Percentiles rank a stretch among this genome's conserved stretches.
Evolutionary conservation across 2,797 vertebrate genomes (phyloP).

Genomic region (Pangasius krempfi): DNA sequence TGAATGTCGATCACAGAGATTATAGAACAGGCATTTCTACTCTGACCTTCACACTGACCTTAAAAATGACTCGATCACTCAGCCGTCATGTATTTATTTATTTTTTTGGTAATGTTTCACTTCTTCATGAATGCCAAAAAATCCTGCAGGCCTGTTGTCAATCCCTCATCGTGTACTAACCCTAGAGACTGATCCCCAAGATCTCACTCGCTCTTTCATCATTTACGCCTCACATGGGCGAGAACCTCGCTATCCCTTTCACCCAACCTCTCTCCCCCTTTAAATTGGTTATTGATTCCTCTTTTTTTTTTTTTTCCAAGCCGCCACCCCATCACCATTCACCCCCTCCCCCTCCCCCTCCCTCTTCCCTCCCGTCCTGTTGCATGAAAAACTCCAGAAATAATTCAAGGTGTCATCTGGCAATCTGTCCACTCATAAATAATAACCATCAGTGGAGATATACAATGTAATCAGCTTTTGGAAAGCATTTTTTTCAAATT

Average conservation of each 20-base stretch:
- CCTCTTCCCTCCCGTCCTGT: constrained; percentile 53
- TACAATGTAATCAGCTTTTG: constrained; percentile 67
- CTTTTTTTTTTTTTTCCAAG: constrained; percentile 54
- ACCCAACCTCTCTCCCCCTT: constrained; percentile 61
- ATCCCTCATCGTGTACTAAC: not conserved
- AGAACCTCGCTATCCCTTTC: constrained; percentile 43
- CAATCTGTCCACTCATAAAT: constrained; percentile 61
- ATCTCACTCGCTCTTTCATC: constrained; percentile 39
- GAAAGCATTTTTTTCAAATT: constrained; percentile 67
- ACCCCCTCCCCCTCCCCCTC: constrained; percentile 12
- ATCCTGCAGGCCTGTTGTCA: not conserved
- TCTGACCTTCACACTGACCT: not conserved
- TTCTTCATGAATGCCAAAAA: not conserved
- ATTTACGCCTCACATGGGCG: constrained; percentile 28
- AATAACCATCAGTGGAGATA: constrained; percentile 67
- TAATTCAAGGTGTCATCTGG: constrained; percentile 66
- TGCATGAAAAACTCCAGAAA: constrained; percentile 73
- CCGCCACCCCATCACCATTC: constrained; percentile 39
- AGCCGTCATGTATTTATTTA: not conserved
- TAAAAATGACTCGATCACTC: not conserved
- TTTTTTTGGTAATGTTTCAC: not conserved
- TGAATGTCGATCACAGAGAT: too few species aligned
- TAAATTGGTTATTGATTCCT: constrained; percentile 81
- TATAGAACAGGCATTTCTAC: not conserved
- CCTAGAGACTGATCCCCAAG: constrained; percentile 15